Evolutionary conservation across 2,113 vertebrate genomes (phyloP).

Genomic region (Oryzias celebensis): DNA sequence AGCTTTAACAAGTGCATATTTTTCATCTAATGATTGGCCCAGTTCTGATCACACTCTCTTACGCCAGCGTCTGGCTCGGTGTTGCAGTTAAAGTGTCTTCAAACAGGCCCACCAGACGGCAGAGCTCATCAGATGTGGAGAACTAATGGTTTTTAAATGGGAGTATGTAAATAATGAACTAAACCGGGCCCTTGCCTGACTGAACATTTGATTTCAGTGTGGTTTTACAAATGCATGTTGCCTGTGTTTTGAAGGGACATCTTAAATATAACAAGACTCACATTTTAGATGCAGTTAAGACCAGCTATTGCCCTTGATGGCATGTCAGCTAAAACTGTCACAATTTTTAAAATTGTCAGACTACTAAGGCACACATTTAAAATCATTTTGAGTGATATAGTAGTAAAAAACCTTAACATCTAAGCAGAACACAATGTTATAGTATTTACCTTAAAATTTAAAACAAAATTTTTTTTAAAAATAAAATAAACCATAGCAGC

Average conservation of each 20-base stretch:
- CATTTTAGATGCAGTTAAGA: constrained; percentile 4
- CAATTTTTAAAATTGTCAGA: no score
- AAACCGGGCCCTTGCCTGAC: constrained; percentile 15
- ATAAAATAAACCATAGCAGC: background rate
- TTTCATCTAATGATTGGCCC: constrained; percentile 34
- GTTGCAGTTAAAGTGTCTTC: constrained; percentile 39
- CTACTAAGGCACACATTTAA: no score
- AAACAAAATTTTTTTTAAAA: background rate
- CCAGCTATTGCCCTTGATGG: no score
- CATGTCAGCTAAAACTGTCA: no score
- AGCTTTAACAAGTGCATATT: constrained; percentile 23
- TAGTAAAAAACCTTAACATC: background rate
- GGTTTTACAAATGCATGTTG: constrained; percentile 25
- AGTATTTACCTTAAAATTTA: background rate
- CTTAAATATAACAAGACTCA: constrained; percentile 15
- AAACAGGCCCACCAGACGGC: constrained; percentile 33
- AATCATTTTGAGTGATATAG: no score
- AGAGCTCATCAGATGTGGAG: constrained; percentile 40
- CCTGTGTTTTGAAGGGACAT: constrained; percentile 8
- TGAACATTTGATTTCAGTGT: constrained; percentile 28
- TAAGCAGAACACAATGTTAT: background rate
- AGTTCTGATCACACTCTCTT: constrained; percentile 46
- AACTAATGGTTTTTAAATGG: constrained; percentile 47
- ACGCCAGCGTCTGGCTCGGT: constrained; percentile 46
- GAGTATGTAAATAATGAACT: constrained; percentile 25